Conservation (phyloP, 2,113 vertebrate species). For the Antigone vipio region DNA sequence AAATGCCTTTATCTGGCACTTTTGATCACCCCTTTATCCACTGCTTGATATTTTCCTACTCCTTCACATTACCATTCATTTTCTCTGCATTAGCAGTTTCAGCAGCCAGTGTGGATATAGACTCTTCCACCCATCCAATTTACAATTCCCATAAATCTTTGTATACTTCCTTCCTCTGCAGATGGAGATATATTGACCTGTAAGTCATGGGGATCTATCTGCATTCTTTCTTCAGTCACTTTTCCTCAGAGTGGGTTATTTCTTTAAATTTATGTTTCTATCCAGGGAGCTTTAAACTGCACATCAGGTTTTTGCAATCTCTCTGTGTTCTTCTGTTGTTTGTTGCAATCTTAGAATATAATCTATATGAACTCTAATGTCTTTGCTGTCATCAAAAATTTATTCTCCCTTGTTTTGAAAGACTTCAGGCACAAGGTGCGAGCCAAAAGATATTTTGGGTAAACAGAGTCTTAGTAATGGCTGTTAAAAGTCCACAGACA, state of each 20-base stretch:
- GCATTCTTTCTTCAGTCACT: neutral
- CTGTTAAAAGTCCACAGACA: neutral
- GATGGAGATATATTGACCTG: neutral
- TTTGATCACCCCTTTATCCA: neutral
- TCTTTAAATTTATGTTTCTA: conserved; percentile 16
- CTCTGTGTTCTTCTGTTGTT: neutral
- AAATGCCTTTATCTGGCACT: neutral
- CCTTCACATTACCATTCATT: neutral
- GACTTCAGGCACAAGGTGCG: neutral
- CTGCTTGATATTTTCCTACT: neutral
- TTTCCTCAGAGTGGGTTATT: neutral
- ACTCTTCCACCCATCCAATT: neutral
- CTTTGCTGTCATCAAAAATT: neutral
- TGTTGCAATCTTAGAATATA: neutral
- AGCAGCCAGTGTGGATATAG: neutral
- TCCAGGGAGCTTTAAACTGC: neutral
- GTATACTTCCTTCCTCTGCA: neutral
- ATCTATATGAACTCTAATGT: neutral
- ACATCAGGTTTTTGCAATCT: neutral
- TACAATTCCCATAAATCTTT: neutral
- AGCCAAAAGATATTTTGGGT: neutral
- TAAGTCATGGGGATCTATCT: neutral
- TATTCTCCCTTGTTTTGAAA: neutral
- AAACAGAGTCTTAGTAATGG: neutral
- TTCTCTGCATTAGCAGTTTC: neutral